Base-by-base conservation (phyloP, 2,113 vertebrate genomes). In the Carassius carassius region DNA sequence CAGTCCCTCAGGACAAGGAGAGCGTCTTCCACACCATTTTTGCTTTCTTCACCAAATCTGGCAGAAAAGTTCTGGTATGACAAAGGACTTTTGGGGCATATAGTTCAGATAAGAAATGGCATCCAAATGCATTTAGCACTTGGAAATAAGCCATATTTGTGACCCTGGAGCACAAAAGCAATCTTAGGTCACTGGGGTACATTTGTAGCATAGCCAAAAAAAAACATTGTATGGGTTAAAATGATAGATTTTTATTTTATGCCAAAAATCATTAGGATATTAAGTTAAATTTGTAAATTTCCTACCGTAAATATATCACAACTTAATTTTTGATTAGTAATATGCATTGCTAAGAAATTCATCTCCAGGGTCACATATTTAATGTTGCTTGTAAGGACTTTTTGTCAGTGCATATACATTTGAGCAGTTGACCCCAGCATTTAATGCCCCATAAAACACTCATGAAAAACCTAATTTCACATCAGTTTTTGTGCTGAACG, bases 21-120 rank as follows among this genome's bases (percentile, higher is more conserved):
- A 99, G 93, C 90, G 97, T 99, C 92, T 99, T 99, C 89, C 96
- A 99, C 86, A 97, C 97, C 4, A 98, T 99, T 91, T 99, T 99
- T 92, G 94, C 96, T 35, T 99, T 99, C 92, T 99, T 99, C 92
- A 96, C 95, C 3, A 99, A 99, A 90, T 98, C 98, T 37, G 98
- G 98, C 74, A 96, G 98, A 85, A 98, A 95, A 95, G 96, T 99
- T 70, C 88, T 99, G 97, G 98, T 99, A 95, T 19, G 80, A 54
- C 65, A 58, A 41, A 8, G 49, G 1, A 37, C 32, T 63, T 63
- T 4, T 25, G 47, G 37, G 3, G 1, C 10, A 44, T 44, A 41
- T 63, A 44, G 12, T 21, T 62, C 10, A 35, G 25, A 10, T 3
- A 11, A 67, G 19, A 41, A 70, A 41, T 23, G 41, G 5, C 41